Percentiles rank a stretch among this genome's conserved stretches.
Evolutionary conservation across 53 echinoderm and acorn worm genomes (phyloP).

Genomic region (Mesocentrotus franciscanus): DNA sequence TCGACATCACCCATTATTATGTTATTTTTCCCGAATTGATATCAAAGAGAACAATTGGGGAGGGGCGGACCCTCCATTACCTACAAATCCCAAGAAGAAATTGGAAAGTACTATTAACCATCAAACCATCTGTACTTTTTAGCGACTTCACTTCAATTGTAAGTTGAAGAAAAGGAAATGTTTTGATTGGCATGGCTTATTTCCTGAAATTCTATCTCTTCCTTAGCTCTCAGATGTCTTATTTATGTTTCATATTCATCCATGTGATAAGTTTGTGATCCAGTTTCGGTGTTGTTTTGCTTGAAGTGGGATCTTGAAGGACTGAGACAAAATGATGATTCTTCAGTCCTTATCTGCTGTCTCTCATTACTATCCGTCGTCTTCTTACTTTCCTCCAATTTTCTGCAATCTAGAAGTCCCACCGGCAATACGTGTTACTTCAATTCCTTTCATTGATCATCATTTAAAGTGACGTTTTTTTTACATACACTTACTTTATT

Average conservation of each 20-base stretch:
- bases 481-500: too few relatives aligned
- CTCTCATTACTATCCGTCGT: too few relatives aligned
- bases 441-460: too few relatives aligned
- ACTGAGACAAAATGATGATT: background rate
- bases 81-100: background rate
- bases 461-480: too few relatives aligned
- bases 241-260: background rate
- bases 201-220: constrained; percentile 27
- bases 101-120: background rate
- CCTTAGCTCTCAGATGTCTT: constrained; percentile 35
- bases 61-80: background rate
- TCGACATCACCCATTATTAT: too few relatives aligned
- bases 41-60: background rate
- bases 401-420: too few relatives aligned
- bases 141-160: background rate
- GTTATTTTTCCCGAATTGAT: too few relatives aligned
- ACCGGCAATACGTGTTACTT: too few relatives aligned
- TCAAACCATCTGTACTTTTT: background rate
- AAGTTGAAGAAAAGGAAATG: background rate
- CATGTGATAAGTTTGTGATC: background rate
- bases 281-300: constrained; percentile 7
- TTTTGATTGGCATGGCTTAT: constrained; percentile 7
- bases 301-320: background rate
- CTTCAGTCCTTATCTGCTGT: too few relatives aligned
- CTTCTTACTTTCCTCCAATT: too few relatives aligned